These are phyloP conservation scores for Yponomeuta evonymella DNA, from an alignment of 2,888 invertebrate genomes.

Conservation along the genomic window DNA sequence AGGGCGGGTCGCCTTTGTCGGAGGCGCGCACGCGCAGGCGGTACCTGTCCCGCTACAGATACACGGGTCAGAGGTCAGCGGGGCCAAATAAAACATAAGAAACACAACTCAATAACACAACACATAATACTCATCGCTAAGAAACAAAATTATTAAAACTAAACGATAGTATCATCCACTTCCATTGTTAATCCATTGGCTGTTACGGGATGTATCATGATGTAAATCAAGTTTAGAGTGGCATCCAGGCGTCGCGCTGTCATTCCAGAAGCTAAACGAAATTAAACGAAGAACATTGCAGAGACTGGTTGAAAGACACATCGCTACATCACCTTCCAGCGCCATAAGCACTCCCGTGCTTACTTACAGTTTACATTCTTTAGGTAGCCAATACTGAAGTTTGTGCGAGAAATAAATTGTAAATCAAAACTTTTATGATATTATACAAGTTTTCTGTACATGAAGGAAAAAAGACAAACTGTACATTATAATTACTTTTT, in stretches of 20 bases:
- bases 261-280: slow-evolving; percentile 69
- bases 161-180: slow-evolving; percentile 53
- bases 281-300: slow-evolving; percentile 52
- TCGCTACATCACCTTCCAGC: slow-evolving; percentile 53
- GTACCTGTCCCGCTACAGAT: slow-evolving; percentile 96
- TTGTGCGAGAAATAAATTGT: slow-evolving; percentile 82
- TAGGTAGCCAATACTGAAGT: slow-evolving; percentile 79
- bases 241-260: slow-evolving; percentile 50
- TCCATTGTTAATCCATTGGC: slow-evolving; percentile 48
- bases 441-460: slow-evolving; percentile 75
- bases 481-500: slow-evolving; percentile 71
- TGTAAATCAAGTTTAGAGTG: slow-evolving; percentile 7
- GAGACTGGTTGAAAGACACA: slow-evolving; percentile 34
- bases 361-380: slow-evolving; percentile 81
- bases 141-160: slow-evolving; percentile 46
- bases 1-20: slow-evolving; percentile 94
- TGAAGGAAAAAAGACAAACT: slow-evolving; percentile 67
- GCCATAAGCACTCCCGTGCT: slow-evolving; percentile 48
- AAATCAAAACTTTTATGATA: slow-evolving; percentile 78
- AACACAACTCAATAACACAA: slow-evolving; percentile 71
- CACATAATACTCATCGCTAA: slow-evolving; percentile 71
- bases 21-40: slow-evolving; percentile 97
- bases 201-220: slow-evolving; percentile 17
- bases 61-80: slow-evolving; percentile 84
- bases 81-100: slow-evolving; percentile 78